Conservation (phyloP, 2,888 invertebrate species). For the Pandemis heparana region DNA sequence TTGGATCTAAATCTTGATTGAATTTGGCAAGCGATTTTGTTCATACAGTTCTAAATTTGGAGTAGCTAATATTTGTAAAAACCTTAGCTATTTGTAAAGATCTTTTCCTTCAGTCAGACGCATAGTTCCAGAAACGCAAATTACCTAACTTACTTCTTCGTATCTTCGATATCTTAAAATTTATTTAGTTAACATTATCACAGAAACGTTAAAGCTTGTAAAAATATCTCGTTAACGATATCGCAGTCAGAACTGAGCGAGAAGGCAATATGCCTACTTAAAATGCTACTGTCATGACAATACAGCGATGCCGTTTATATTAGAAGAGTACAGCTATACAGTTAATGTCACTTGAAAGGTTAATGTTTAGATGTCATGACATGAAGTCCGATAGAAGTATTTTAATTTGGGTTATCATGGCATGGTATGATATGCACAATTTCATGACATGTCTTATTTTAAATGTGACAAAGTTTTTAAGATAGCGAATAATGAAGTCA, state of each 20-base stretch:
- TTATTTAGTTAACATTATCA: background rate
- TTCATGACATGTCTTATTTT: background rate
- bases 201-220: background rate
- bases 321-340: constrained; percentile 5
- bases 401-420: constrained; percentile 4
- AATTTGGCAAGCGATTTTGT: too few species aligned
- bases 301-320: background rate
- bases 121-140: too few species aligned
- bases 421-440: constrained; percentile 10
- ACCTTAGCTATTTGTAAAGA: too few species aligned
- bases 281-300: background rate
- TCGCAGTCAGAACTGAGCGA: background rate
- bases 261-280: background rate
- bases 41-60: too few species aligned
- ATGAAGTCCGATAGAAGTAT: background rate
- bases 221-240: constrained; percentile 2
- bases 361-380: background rate
- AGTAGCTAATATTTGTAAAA: too few species aligned
- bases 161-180: background rate
- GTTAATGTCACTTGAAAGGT: background rate
- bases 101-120: too few species aligned
- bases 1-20: too few species aligned
- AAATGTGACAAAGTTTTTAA: constrained; percentile 7
- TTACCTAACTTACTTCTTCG: background rate
- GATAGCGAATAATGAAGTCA: background rate